Evolutionary conservation across 2,888 invertebrate species (phyloP).

Genomic region (Troides aeacus): DNA sequence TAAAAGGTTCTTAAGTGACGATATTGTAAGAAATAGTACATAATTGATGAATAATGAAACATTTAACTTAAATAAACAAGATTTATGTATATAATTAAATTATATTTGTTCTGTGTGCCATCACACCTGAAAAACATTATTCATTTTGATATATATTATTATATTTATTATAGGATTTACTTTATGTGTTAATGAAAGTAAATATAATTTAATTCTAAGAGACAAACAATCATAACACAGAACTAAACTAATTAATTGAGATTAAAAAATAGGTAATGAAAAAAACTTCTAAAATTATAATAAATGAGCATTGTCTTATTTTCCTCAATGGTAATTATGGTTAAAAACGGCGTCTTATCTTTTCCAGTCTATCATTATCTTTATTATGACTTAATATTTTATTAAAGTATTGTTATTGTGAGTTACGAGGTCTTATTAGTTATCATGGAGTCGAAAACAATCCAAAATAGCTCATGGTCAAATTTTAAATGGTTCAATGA

Average conservation of each 20-base stretch:
- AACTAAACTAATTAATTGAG: not conserved
- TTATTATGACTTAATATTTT: not conserved
- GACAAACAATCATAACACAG: too few species aligned
- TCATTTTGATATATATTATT: too few species aligned
- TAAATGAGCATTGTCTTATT: not conserved
- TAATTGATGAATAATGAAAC: too few species aligned
- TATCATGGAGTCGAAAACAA: not conserved
- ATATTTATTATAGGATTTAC: too few species aligned
- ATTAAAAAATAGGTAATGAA: not conserved
- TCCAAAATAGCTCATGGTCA: slow-evolving; percentile 28
- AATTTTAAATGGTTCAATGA: slow-evolving; percentile 62
- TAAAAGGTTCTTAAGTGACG: too few species aligned
- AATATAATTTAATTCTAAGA: too few species aligned
- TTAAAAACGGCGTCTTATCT: not conserved
- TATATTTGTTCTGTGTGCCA: too few species aligned
- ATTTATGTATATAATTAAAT: too few species aligned
- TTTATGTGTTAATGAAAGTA: too few species aligned
- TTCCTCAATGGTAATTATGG: not conserved
- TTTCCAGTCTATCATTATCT: not conserved
- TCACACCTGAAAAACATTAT: too few species aligned
- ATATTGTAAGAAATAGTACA: too few species aligned
- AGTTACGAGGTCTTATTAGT: not conserved
- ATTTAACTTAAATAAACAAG: too few species aligned
- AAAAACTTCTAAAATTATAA: not conserved
- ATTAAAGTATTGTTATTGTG: not conserved